Evolutionary conservation across 2,888 invertebrate genomes (phyloP).

Genomic region (Lasioglossum figueresi): DNA sequence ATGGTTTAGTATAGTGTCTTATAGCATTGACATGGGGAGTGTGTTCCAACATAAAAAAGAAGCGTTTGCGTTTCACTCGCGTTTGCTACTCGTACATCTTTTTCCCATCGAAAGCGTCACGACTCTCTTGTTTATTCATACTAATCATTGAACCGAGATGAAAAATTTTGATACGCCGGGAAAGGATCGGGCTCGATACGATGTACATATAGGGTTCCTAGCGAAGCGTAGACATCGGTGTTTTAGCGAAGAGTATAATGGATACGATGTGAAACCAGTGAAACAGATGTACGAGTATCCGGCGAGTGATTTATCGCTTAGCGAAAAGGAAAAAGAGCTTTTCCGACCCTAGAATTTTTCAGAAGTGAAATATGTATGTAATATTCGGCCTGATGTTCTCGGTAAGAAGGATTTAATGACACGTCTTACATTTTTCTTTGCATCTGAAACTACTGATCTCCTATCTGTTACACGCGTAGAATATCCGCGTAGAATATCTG

Average conservation of each 20-base stretch:
- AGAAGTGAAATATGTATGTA: background rate
- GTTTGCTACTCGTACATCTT: background rate
- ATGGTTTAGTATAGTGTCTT: too few species aligned
- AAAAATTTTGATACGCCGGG: background rate
- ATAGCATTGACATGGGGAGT: too few species aligned
- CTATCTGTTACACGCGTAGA: background rate
- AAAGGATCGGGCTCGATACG: constrained; percentile 7
- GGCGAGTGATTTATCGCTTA: constrained; percentile 51
- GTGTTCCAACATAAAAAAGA: background rate
- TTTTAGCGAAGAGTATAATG: constrained; percentile 45
- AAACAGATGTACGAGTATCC: constrained; percentile 60
- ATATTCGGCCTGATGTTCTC: background rate
- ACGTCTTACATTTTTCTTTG: background rate
- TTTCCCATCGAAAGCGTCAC: background rate
- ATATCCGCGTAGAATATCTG: too few species aligned
- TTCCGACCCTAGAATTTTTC: constrained; percentile 22
- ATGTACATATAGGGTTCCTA: constrained; percentile 34
- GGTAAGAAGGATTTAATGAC: background rate
- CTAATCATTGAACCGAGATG: background rate
- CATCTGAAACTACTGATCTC: background rate
- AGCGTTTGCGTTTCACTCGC: background rate
- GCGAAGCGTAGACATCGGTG: constrained; percentile 36
- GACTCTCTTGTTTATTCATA: background rate
- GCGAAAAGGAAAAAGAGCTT: constrained; percentile 11
- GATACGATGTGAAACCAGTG: constrained; percentile 52